Base-by-base conservation (phyloP, 2,888 invertebrate species). In the Sesia bembeciformis region DNA sequence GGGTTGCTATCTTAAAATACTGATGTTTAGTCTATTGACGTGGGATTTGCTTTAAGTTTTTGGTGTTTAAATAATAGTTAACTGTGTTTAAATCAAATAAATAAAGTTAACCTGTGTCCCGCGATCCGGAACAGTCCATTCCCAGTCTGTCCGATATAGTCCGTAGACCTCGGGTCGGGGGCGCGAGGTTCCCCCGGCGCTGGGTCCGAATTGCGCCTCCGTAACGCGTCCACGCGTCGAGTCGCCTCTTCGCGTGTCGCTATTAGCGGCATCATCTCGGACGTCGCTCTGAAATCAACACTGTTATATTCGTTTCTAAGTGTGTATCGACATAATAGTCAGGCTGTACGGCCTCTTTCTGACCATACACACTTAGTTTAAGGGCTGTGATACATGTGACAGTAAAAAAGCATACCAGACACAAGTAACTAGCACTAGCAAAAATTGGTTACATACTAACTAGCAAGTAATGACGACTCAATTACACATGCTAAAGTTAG, bases 191-290 rank as follows among this genome's bases (percentile, higher is more conserved):
- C 7, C 66, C 81, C 76, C 69, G 91, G 72, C 84, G 68, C 91
- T 0, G 94, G 94, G 83, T 95, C 95, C 3, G 94, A 94, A 80
- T 95, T 95, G 58, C 95, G 85, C 39, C 95, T 88, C 41, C 92
- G 90, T 56, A 94, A 78, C 62, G 93, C 91, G 55, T 91, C 76
- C 62, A 90, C 91, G 55, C 72, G 72, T 40, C 78, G 76, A 54
- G 82, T 74, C 7, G 77, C 76, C 6, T 77, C 73, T 5, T 57
- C 58, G 49, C 53, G 53, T 53, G 52, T 52, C 7, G 61, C 69
- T 39, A 65, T 62, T 60, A 73, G 62, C 43, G 67, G 72, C 53
- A 75, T 64, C 56, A 74, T 70, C 53, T 81, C 82, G 3, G 78
- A 76, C 40, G 74, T 64, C 59, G 67, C 71, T 23, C 82, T 80